Percentiles rank a stretch among this genome's conserved stretches.
Conservation (phyloP, 2,888 invertebrate genomes). For the Zootermopsis nevadensis region DNA sequence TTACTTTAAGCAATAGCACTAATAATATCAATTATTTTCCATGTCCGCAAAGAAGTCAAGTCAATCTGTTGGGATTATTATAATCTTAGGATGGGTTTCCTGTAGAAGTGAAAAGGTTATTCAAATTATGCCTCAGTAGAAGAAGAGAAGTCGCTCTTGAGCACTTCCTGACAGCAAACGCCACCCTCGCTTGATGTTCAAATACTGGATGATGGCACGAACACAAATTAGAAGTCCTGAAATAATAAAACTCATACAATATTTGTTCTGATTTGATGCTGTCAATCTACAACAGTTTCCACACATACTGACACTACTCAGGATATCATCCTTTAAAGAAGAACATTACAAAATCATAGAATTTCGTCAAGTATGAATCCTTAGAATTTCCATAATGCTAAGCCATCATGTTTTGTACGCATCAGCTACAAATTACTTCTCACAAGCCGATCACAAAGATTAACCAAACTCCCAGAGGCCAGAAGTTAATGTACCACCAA, state of each 20-base stretch:
- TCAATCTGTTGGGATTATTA: conserved; percentile 1
- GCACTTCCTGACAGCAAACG: conserved; percentile 86
- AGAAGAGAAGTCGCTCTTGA: conserved; percentile 87
- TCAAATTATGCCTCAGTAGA: conserved; percentile 70
- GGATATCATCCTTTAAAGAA: no score
- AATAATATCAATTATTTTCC: background rate
- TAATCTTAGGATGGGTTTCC: conserved; percentile 2
- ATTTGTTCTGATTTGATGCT: no score
- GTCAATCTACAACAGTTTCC: no score
- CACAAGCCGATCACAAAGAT: no score
- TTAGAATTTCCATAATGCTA: no score
- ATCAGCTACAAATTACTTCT: no score
- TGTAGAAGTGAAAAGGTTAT: background rate
- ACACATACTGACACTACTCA: no score
- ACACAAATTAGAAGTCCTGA: conserved; percentile 86
- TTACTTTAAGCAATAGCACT: background rate
- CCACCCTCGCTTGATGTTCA: conserved; percentile 91
- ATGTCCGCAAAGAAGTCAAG: background rate
- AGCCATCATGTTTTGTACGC: no score
- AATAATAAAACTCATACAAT: conserved; percentile 55
- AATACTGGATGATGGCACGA: conserved; percentile 87
- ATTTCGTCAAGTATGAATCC: no score
- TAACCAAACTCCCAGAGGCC: no score
- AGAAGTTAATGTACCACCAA: no score
- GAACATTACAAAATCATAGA: no score